Evolutionary conservation across 2,797 vertebrate genomes (phyloP).

Genomic region (Tympanoctomys barrerae): DNA sequence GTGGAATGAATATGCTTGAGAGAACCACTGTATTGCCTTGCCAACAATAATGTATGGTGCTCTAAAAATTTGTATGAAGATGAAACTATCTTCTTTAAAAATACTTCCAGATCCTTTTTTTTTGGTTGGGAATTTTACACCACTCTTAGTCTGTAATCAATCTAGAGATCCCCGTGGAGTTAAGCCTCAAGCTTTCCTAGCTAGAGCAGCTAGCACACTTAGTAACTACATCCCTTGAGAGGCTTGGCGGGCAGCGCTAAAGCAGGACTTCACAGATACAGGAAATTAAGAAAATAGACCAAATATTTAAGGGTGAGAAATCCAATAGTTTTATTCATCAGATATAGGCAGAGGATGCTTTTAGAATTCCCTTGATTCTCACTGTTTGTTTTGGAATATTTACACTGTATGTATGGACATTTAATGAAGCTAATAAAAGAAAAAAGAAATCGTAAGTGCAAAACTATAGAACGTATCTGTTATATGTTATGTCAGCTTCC

Average conservation of each 20-base stretch:
- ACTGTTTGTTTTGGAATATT: constrained; percentile 54
- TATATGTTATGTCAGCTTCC: neutral
- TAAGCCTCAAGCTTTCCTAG: neutral
- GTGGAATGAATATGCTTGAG: neutral
- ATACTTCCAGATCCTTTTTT: constrained; percentile 31
- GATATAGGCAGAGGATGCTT: neutral
- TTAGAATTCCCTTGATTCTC: neutral
- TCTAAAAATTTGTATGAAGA: neutral
- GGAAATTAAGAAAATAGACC: neutral
- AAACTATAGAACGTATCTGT: constrained; percentile 9
- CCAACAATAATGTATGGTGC: neutral
- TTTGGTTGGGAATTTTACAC: constrained; percentile 1
- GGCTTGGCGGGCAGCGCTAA: neutral
- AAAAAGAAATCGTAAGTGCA: constrained; percentile 17
- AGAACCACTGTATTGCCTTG: neutral
- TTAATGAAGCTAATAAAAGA: constrained; percentile 2
- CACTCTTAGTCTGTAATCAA: neutral
- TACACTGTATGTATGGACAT: neutral
- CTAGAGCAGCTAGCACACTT: neutral
- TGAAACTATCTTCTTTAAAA: neutral
- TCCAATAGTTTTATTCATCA: neutral
- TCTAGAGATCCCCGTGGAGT: neutral
- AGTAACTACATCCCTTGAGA: neutral
- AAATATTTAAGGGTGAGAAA: constrained; percentile 31
- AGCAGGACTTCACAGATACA: neutral